phyloP scores from a whole-genome alignment of 2,888 invertebrate genomes.

The Philaethria dido region DNA sequence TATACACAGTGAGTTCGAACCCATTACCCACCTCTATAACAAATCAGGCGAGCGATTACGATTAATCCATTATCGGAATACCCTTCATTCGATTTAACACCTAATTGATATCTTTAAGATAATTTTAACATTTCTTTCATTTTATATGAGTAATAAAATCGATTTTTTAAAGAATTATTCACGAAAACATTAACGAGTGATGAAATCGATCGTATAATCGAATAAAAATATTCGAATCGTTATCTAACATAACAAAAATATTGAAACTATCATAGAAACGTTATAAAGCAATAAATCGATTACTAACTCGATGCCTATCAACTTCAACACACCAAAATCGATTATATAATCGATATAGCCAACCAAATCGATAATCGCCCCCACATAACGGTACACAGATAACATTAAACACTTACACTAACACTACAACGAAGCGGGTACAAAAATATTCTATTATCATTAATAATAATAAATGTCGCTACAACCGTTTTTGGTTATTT shows the following conservation, averaged over 20 bases:
- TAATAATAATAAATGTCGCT: constrained; percentile 30
- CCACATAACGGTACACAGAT: constrained; percentile 16
- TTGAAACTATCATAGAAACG: too few species aligned
- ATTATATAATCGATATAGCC: neutral
- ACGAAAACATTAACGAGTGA: neutral
- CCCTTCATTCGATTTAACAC: neutral
- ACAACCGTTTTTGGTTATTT: neutral
- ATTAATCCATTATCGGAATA: neutral
- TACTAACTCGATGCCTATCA: neutral
- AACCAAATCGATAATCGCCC: constrained; percentile 13
- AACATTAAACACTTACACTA: constrained; percentile 35
- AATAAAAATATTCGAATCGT: neutral
- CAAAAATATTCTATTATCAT: constrained; percentile 47
- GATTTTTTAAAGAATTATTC: neutral
- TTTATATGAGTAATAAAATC: neutral
- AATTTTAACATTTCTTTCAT: neutral
- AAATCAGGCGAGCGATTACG: constrained; percentile 17
- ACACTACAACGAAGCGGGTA: constrained; percentile 46
- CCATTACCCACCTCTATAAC: constrained; percentile 7
- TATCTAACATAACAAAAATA: neutral
- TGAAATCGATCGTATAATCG: neutral
- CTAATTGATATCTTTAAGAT: neutral
- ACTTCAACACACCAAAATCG: neutral
- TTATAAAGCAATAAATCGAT: too few species aligned
- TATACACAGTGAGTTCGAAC: constrained; percentile 7